Evolutionary conservation across 2,113 vertebrate species (phyloP).

Genomic region (Dendropsophus ebraccatus): DNA sequence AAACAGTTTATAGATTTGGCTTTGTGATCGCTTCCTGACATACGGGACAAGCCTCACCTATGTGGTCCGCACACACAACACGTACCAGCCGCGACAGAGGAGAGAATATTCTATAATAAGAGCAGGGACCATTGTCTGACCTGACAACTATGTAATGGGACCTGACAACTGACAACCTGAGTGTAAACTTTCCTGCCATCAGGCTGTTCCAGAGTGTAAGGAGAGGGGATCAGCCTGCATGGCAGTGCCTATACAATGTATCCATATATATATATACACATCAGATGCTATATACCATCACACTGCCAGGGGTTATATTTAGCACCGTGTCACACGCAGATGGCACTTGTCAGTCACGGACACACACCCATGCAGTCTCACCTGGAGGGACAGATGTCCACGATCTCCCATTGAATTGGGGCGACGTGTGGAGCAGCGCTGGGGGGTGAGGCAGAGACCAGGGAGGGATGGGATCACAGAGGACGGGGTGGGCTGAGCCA

Average conservation of each 20-base stretch:
- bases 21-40: neutral
- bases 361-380: conserved; percentile 3
- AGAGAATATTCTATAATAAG: neutral
- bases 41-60: neutral
- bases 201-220: no score
- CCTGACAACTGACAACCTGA: no score
- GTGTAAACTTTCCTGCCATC: neutral
- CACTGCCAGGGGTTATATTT: no score
- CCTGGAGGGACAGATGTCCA: conserved; percentile 25
- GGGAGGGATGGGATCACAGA: neutral
- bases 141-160: neutral
- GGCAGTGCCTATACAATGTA: no score
- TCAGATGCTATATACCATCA: neutral
- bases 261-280: neutral
- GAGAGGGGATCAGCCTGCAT: no score
- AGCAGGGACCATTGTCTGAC: neutral
- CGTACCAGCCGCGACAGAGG: neutral
- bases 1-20: neutral
- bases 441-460: neutral
- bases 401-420: conserved; percentile 40
- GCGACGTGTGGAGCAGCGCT: neutral
- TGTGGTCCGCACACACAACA: neutral
- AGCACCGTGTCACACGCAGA: neutral
- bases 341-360: neutral
- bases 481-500: neutral